Conservation (phyloP, 2,797 vertebrate species). For the Lates japonicus region DNA sequence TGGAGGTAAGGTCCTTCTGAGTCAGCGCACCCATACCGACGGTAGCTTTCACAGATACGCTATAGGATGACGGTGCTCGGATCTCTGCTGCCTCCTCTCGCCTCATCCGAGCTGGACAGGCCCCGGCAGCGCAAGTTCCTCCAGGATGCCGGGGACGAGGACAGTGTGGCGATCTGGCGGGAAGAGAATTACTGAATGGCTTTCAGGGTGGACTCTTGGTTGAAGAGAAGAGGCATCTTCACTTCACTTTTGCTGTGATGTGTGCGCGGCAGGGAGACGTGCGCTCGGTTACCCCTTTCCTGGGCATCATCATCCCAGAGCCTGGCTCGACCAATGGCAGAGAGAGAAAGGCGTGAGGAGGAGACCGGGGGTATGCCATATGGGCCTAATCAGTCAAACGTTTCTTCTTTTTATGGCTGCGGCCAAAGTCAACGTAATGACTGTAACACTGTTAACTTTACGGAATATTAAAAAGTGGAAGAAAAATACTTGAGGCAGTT, state of each 20-base stretch:
- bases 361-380: conserved; percentile 34
- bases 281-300: conserved; percentile 69
- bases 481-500: background rate
- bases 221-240: conserved; percentile 74
- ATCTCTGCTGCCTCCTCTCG: conserved; percentile 43
- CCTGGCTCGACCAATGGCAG: conserved; percentile 74
- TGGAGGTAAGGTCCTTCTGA: conserved; percentile 73
- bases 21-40: conserved; percentile 76
- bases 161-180: conserved; percentile 27
- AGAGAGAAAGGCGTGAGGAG: conserved; percentile 56
- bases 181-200: conserved; percentile 24
- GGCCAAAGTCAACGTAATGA: background rate
- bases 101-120: conserved; percentile 50
- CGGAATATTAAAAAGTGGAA: background rate
- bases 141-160: conserved; percentile 39
- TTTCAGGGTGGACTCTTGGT: conserved; percentile 44
- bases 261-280: conserved; percentile 66
- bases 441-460: no score
- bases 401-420: conserved; percentile 7
- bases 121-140: conserved; percentile 56
- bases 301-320: conserved; percentile 61
- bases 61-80: conserved; percentile 38
- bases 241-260: conserved; percentile 67
- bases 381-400: conserved; percentile 22
- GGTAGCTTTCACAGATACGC: conserved; percentile 61